Base-by-base conservation (phyloP, 2,113 vertebrate genomes). In the Brachirus orientalis region DNA sequence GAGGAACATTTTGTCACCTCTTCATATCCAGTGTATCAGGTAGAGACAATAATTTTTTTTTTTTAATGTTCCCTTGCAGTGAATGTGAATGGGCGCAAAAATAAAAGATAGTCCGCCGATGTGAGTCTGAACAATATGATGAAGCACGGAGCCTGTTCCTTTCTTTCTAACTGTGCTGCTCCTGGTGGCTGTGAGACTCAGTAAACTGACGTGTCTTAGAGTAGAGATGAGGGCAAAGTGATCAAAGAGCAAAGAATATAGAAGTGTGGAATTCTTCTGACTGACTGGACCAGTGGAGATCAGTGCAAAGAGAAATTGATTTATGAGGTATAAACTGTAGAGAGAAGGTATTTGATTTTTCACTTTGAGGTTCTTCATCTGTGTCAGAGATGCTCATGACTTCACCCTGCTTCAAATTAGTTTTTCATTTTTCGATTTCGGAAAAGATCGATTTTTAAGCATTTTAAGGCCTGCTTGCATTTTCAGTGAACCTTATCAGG, bases 1-100 rank as follows among this genome's bases (percentile, higher is more conserved):
- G 13, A 54, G 2, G 22, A 11, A 33, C 59, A 55, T 82, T 77
- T 38, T 51, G 43, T 69, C 28, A 22, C 63, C 35, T 9, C 14
- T 36, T 58, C 18, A 10, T 43, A 1, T 57, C 61, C 44, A 28
- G 28, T 37, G 33, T 18, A 19, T 40, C 20, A 22, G 2, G 0
- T 20, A 18, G 35, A 52, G 43, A 43, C 22, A 18, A 44, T n/a
- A 20, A 48, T 22, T 8, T 33, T 22, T 9, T 62, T 8, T 14
- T 45, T n/a, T 38, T 28, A n/a, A 43, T 13, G 40, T 13, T 14
- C 14, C 35, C 12, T 38, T 22, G 18, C 35, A 10, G 36, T 33
- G 14, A n/a, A 10, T 33, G 19, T 76, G 47, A 35, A 35, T 10
- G 38, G 9, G 2, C 37, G 8, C 7, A 40, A 3, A 40, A 3